These are phyloP conservation scores for Sakesphorus luctuosus DNA, from an alignment of 2,113 vertebrate species.

Conservation along the genomic window DNA sequence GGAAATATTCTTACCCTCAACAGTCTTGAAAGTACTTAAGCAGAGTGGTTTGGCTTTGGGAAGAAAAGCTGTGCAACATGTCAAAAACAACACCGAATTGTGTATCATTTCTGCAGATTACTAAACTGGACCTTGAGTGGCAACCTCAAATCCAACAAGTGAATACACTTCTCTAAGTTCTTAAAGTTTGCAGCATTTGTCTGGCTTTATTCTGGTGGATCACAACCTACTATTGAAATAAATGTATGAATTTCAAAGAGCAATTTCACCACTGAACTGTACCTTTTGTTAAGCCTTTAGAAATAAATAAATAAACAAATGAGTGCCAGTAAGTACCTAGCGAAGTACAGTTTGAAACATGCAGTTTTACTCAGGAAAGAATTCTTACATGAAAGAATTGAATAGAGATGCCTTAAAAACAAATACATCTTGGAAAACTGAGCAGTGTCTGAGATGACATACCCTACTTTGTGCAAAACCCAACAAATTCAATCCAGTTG, in stretches of 20 bases:
- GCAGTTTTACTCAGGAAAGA: not conserved
- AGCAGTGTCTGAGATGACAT: not conserved
- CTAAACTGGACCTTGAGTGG: not conserved
- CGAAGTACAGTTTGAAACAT: not conserved
- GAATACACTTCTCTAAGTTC: not conserved
- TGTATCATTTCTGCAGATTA: not conserved
- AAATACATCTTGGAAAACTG: not conserved
- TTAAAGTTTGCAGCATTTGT: not conserved
- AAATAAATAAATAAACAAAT: not conserved
- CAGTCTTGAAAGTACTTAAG: not conserved
- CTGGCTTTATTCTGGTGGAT: not conserved
- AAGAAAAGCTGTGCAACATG: not conserved
- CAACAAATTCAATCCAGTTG: not conserved
- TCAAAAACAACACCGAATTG: not conserved
- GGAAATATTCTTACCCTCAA: not conserved
- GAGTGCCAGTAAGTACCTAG: not conserved
- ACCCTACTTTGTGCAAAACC: not conserved
- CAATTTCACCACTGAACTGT: not conserved
- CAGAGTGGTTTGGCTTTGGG: not conserved
- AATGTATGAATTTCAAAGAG: not conserved
- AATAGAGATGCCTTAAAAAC: not conserved
- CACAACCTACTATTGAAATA: not conserved
- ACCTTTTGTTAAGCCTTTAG: not conserved
- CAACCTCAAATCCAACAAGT: not conserved
- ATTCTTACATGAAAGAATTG: not conserved